A percentile compares a stretch with the other conserved stretches of the same genome.
Evolutionary conservation across 1,140 invertebrate genomes (phyloP).

Genomic region (Cotesia glomerata): DNA sequence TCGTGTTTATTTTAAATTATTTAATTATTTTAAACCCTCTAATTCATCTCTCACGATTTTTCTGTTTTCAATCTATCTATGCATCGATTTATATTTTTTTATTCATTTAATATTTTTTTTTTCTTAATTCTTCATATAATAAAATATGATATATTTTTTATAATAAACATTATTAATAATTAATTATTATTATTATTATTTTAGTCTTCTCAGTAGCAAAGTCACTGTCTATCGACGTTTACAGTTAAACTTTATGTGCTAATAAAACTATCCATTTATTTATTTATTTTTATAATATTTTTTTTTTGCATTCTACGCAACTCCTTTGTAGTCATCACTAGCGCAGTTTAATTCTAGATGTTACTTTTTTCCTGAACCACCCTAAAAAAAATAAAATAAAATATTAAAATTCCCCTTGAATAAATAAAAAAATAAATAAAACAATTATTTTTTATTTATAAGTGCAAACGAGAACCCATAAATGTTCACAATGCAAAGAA

Average conservation of each 20-base stretch:
- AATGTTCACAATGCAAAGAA: conserved; percentile 12
- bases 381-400: conserved; percentile 42
- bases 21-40: not conserved
- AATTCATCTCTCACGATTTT: conserved; percentile 19
- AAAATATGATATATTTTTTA: conserved; percentile 53
- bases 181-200: conserved; percentile 44
- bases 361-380: conserved; percentile 61
- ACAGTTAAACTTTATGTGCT: conserved; percentile 40
- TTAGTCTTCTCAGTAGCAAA: conserved; percentile 56
- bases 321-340: conserved; percentile 37
- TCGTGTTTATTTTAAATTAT: conserved; percentile 5
- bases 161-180: conserved; percentile 56
- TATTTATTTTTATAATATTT: conserved; percentile 34
- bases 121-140: conserved; percentile 56
- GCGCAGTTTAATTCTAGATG: conserved; percentile 50
- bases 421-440: conserved; percentile 22
- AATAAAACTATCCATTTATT: conserved; percentile 39
- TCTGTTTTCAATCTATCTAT: conserved; percentile 43
- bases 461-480: not conserved
- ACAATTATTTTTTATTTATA: conserved; percentile 22
- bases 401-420: conserved; percentile 9
- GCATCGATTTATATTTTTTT: conserved; percentile 37
- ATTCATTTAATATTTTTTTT: too few species aligned
- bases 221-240: conserved; percentile 43
- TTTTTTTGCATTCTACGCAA: conserved; percentile 30